Conservation (phyloP, 2,113 vertebrate species). For the Pongo abelii region DNA sequence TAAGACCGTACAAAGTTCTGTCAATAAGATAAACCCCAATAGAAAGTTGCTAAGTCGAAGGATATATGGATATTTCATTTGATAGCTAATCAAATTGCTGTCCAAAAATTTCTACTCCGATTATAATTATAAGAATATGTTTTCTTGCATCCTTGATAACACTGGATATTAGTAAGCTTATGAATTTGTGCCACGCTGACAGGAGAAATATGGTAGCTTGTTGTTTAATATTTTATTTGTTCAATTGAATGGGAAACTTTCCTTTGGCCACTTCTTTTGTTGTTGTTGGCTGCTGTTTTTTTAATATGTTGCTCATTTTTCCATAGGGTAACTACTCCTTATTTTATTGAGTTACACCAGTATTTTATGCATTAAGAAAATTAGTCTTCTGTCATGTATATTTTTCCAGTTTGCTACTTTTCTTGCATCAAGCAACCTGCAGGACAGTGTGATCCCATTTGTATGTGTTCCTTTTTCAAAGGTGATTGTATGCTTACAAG, state of each 20-base stretch:
- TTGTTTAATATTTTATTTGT: neutral
- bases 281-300: neutral
- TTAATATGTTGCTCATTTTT: neutral
- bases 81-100: neutral
- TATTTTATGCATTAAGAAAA: slow-evolving; percentile 11
- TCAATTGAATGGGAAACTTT: neutral
- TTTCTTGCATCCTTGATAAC: neutral
- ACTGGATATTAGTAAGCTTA: neutral
- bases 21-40: neutral
- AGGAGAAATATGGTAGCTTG: neutral
- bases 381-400: neutral
- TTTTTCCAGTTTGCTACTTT: neutral
- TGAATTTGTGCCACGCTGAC: neutral
- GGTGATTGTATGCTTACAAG: neutral
- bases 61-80: neutral
- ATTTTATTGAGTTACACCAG: neutral
- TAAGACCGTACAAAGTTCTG: neutral
- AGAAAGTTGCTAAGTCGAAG: neutral
- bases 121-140: neutral
- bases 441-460: neutral
- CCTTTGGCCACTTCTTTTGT: neutral
- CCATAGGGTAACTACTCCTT: neutral
- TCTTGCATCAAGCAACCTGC: neutral
- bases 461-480: neutral
- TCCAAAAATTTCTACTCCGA: neutral